phyloP scores from a whole-genome alignment of 2,113 vertebrate genomes.

The Nestor notabilis region DNA sequence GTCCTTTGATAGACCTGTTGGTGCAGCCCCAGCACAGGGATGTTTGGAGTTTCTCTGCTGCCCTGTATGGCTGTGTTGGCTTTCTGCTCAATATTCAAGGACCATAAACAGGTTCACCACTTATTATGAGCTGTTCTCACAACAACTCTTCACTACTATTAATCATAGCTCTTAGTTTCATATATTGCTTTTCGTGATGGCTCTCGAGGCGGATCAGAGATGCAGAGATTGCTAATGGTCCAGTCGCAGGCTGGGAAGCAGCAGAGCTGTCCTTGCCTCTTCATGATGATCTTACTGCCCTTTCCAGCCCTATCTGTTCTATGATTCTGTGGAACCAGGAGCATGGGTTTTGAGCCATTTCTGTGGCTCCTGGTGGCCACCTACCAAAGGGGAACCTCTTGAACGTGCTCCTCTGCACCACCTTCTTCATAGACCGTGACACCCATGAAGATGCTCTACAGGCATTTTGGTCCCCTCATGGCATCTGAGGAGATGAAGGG shows the following conservation, averaged over 20 bases:
- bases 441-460: rapidly evolving
- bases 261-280: neutral
- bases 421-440: rapidly evolving
- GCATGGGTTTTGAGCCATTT: neutral
- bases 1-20: neutral
- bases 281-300: neutral
- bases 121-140: neutral
- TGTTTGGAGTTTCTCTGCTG: rapidly evolving
- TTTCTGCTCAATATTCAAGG: neutral
- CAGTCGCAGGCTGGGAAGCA: neutral
- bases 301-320: neutral
- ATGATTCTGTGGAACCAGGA: neutral
- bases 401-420: rapidly evolving
- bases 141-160: neutral
- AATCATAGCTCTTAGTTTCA: neutral
- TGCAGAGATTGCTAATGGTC: neutral
- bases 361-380: neutral
- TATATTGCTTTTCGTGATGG: neutral
- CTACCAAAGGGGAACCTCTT: neutral
- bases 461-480: rapidly evolving
- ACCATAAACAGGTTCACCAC: neutral
- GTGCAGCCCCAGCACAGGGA: rapidly evolving
- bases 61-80: neutral
- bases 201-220: neutral
- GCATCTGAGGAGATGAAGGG: neutral